These are phyloP conservation scores for Tor tambroides DNA, from an alignment of 2,113 vertebrate genomes.

Conservation along the genomic window DNA sequence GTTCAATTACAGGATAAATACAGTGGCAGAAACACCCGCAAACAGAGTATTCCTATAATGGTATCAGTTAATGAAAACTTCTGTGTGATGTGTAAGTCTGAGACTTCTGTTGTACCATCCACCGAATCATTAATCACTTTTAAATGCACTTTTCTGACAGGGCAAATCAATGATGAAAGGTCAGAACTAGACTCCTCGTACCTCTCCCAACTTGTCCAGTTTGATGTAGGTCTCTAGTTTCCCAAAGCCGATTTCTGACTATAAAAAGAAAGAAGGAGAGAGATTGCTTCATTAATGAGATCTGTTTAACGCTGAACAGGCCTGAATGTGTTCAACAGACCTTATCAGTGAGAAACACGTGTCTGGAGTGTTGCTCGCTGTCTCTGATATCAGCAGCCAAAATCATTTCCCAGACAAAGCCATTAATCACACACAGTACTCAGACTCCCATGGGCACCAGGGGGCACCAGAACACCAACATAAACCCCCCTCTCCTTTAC, in stretches of 20 bases:
- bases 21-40: too few relatives aligned
- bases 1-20: neutral
- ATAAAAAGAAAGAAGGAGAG: neutral
- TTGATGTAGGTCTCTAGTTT: conserved; percentile 81
- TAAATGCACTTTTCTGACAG: neutral
- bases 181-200: conserved; percentile 28
- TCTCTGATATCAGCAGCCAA: conserved; percentile 38
- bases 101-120: neutral
- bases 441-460: conserved; percentile 37
- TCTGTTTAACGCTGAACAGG: conserved; percentile 3
- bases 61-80: neutral
- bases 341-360: conserved; percentile 41
- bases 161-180: neutral
- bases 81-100: neutral
- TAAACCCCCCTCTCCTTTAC: neutral
- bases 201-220: conserved; percentile 80
- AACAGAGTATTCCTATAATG: too few relatives aligned
- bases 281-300: conserved; percentile 41
- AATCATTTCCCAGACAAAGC: conserved; percentile 47
- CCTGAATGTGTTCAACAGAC: conserved; percentile 28
- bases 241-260: conserved; percentile 80
- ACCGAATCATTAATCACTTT: neutral
- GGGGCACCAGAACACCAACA: conserved; percentile 47
- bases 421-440: conserved; percentile 10
- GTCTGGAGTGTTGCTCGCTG: conserved; percentile 19